Evolutionary conservation across 1,140 invertebrate genomes (phyloP), one percentile per base, ranked within the genome.

Genomic region (Mercenaria mercenaria): DNA sequence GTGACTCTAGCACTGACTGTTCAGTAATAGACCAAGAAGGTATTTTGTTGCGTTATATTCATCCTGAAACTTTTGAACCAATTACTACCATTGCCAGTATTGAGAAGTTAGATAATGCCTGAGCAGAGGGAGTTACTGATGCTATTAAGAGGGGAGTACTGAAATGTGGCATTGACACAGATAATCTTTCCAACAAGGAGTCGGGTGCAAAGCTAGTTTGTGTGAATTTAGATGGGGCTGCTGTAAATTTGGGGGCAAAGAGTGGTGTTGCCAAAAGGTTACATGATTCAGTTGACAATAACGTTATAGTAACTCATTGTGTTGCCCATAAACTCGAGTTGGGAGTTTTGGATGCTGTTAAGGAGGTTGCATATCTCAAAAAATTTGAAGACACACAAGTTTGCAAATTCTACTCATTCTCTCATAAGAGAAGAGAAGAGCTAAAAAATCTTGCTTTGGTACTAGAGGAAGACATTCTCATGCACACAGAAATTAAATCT

Each of bases 221-320:
- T 61, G 50, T 76, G 32, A 83, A 89, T 47, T 32, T 89, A n/a
- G 80, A 89, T 83, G 88, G 79, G 10, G 87, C 87, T 41, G 47
- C 88, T 32, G 88, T 83, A 29, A 83, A 83, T 52, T 39, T 87
- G 37, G 89, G 89, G 13, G 67, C 32, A 61, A 90, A 82, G n/a
- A 76, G 61, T 81, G 89, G 83, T 26, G 89, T 90, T 10, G 83
- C 74, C 11, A 74, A 56, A 56, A 74, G 72, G 50, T 20, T 86
- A 23, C 74, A 67, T 76, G 64, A 90, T 41, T 39, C 29, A 20
- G 89, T 90, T 67, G 39, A 29, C 26, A 81, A 81, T 52, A 59
- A 87, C 50, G 79, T 90, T 29, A n/a, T 87, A 4, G 79, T 82
- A 13, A 87, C 59, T 6, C 84, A 87, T 29, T 90, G 89, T n/a